Percentiles rank a stretch among this genome's conserved stretches.
Evolutionary conservation across 1,140 invertebrate genomes (phyloP).

Genomic region (Ceratosolen solmsi): DNA sequence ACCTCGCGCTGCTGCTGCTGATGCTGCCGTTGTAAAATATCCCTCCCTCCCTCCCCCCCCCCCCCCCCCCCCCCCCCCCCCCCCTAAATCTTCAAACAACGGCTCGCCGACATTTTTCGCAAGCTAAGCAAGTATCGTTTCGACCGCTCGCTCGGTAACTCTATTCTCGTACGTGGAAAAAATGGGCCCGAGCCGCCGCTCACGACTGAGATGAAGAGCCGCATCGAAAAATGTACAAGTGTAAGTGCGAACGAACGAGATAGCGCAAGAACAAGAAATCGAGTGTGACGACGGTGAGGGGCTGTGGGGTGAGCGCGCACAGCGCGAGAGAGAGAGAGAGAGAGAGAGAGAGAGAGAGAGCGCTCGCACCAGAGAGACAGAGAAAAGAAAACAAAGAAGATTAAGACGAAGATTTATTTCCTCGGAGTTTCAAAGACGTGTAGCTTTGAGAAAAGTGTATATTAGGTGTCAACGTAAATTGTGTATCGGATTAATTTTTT

Average conservation of each 20-base stretch:
- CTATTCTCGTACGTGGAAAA: constrained; percentile 31
- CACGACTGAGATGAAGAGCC: neutral
- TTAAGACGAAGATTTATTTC: constrained; percentile 46
- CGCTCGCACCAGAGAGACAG: neutral
- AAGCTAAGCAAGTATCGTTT: no score
- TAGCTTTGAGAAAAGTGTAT: constrained; percentile 10
- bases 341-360: neutral
- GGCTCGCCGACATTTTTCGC: no score
- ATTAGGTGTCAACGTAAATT: constrained; percentile 48
- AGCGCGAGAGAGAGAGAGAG: no score
- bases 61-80: no score
- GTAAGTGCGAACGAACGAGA: neutral
- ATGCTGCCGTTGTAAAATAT: neutral
- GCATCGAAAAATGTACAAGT: neutral
- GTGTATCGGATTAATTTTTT: constrained; percentile 48
- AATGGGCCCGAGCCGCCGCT: neutral
- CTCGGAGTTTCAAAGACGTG: neutral
- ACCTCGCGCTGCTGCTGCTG: neutral
- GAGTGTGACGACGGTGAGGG: no score
- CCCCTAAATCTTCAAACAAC: no score
- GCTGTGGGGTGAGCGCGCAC: no score
- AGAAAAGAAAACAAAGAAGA: constrained; percentile 26
- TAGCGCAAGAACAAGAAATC: no score
- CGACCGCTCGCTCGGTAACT: neutral
- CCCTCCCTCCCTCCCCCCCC: neutral